Base-by-base conservation (phyloP, 2,888 invertebrate genomes). In the Apoda limacodes region DNA sequence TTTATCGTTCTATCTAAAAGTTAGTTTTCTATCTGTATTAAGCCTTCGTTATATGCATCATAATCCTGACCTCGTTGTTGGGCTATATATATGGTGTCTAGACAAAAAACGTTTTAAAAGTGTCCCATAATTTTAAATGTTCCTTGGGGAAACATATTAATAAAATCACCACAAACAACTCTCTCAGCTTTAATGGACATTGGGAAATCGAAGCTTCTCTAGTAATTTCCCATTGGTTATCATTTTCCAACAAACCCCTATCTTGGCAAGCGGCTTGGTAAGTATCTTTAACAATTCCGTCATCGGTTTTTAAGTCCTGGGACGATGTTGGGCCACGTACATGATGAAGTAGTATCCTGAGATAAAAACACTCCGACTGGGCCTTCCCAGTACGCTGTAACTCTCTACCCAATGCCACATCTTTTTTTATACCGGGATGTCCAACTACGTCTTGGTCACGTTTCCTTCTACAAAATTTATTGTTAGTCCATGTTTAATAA, bases 201-300 rank as follows among this genome's bases (percentile, higher is more conserved):
- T 26, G 21, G 14, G 33, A 35, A 13, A 27, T 17, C 4, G 23
- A 34, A 13, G 42, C 44, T 19, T 39, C 43, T 32, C 33, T 22
- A 21, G 52, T 53, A 37, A 28, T 39, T 32, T 37, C 37, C 42
- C 43, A 47, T 22, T 44, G 46, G 12, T 30, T 30, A 37, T 56
- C 56, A 33, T 60, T 46, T 33, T 61, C 50, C n/a, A 63, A 36
- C 12, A 62, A 40, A 7, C 40, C 38, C 15, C 36, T 28, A 25
- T 30, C 38, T 28, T 45, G n/a, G n/a, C n/a, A n/a, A n/a, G 30
- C 52, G 52, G 21, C 51, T 48, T 20, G n/a, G n/a, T n/a, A n/a
- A n/a, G n/a, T n/a, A n/a, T n/a, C 38, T 41, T 29, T 41, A 23
- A 32, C 37, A 60, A 22, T 51, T 50, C 30, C 25, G 22, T 45